A percentile compares a stretch with the other conserved stretches of the same genome.
These are phyloP conservation scores for Pseudomyrmex pallidus DNA, from an alignment of 1,140 invertebrate species.

Conservation along the genomic window DNA sequence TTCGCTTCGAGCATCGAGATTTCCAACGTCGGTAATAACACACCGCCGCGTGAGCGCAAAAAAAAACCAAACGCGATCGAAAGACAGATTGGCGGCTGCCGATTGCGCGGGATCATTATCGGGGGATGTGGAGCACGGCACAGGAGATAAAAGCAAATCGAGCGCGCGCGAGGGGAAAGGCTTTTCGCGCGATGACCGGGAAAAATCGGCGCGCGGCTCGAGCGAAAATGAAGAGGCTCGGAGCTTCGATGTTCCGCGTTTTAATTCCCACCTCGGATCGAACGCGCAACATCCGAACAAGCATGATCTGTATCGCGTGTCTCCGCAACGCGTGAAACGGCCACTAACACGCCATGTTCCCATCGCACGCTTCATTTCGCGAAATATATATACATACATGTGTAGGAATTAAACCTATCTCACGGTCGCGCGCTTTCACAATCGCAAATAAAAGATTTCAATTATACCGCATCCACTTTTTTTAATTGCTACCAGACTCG, in stretches of 20 bases:
- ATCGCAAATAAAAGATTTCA: conserved; percentile 32
- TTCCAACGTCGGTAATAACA: conserved; percentile 48
- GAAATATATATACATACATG: conserved; percentile 14
- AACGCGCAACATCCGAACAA: neutral
- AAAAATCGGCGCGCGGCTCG: conserved; percentile 11
- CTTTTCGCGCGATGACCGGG: conserved; percentile 29
- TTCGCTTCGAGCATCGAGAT: conserved; percentile 25
- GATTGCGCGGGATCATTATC: conserved; percentile 40
- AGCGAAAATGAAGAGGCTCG: conserved; percentile 26
- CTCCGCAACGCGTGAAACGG: neutral
- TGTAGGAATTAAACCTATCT: conserved; percentile 31
- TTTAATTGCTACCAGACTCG: neutral
- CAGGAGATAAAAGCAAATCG: conserved; percentile 25
- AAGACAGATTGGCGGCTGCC: conserved; percentile 42
- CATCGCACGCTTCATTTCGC: conserved; percentile 19
- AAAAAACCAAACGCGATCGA: conserved; percentile 13
- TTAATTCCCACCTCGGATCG: conserved; percentile 33
- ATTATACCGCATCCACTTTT: neutral
- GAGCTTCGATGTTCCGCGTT: neutral
- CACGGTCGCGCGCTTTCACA: neutral
- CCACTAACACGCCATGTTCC: neutral
- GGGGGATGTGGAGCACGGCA: conserved; percentile 22
- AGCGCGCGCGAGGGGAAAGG: neutral
- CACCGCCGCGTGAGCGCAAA: neutral
- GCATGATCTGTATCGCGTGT: conserved; percentile 8